Evolutionary conservation across 2,888 invertebrate species (phyloP), one percentile per base, ranked within the genome.

Genomic region (Octonoba sinensis): DNA sequence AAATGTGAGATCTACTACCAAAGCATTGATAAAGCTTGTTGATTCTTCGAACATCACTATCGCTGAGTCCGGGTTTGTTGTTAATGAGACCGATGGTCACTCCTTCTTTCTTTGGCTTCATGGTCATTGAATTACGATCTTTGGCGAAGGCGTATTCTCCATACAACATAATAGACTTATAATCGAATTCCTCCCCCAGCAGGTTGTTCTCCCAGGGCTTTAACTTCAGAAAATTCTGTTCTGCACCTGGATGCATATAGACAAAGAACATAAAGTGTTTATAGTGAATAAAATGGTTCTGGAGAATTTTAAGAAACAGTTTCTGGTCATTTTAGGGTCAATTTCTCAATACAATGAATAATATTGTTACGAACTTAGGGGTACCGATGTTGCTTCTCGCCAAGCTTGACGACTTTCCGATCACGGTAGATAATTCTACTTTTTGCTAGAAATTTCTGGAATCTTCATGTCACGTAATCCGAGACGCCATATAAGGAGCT

Each of bases 121-220:
- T 84, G 12, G 85, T 85, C 70, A 85, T 83, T 1, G 75, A 78
- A 16, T 64, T 72, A 4, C 74, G 59, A 62, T 85, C 88, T 86
- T 89, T 89, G 57, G 89, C 89, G 84, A 90, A 90, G 15, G 90
- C 89, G 66, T 88, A 88, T 49, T 89, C 88, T 70, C 88, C 89
- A 83, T 90, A 89, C 86, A 89, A 88, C 89, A 89, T 89, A n/a
- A 89, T 87, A 16, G 88, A 89, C 54, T 87, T 87, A 86, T 89
- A 89, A 82, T 89, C 89, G 84, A 89, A 90, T 36, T 86, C 85
- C 6, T 88, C 87, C 16, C 86, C 87, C 49, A 88, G 75, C 82
- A 87, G 86, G 79, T 88, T 83, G 22, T 83, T 87, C 78, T 88
- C 87, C 87, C 81, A 83, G 1, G 83, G 81, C n/a, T 70, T 66